phyloP scores from a whole-genome alignment of 1,140 invertebrate genomes.

The Hyles euphorbiae region DNA sequence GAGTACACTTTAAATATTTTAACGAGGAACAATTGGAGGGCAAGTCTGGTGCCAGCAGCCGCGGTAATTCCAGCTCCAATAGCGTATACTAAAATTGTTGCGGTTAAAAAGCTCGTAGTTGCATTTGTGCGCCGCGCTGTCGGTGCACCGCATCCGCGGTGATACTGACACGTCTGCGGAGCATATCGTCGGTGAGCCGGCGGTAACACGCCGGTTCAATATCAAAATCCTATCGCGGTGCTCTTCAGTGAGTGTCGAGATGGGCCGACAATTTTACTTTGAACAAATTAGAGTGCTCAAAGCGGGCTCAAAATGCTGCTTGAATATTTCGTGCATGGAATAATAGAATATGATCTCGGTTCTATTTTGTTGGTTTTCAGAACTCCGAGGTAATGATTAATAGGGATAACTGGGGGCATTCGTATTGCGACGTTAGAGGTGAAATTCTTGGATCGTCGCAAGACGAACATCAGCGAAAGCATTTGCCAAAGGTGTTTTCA shows the following conservation, averaged over 20 bases:
- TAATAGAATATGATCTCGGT: conserved; percentile 89
- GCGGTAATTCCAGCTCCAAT: conserved; percentile 95
- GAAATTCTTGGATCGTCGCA: conserved; percentile 88
- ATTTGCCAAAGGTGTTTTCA: conserved; percentile 90
- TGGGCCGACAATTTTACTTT: conserved; percentile 84
- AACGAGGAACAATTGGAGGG: conserved; percentile 92
- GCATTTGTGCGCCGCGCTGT: conserved; percentile 80
- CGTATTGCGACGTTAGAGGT: conserved; percentile 85
- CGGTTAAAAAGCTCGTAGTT: conserved; percentile 87
- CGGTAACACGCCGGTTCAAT: conserved; percentile 58
- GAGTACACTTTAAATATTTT: conserved; percentile 93
- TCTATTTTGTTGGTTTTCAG: conserved; percentile 84
- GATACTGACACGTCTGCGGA: conserved; percentile 70
- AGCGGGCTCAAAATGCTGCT: conserved; percentile 80
- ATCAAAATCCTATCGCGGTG: conserved; percentile 75
- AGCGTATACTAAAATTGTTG: conserved; percentile 93
- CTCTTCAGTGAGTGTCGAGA: conserved; percentile 79
- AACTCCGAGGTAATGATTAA: conserved; percentile 88
- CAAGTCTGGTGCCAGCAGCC: conserved; percentile 94
- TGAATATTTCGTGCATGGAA: conserved; percentile 88
- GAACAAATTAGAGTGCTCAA: conserved; percentile 91
- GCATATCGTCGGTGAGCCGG: conserved; percentile 64
- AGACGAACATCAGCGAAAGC: conserved; percentile 85
- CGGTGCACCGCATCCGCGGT: conserved; percentile 77
- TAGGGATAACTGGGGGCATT: conserved; percentile 85